Evolutionary conservation across 2,113 vertebrate genomes (phyloP), one percentile per base, ranked within the genome.

Genomic region (Athene noctua): DNA sequence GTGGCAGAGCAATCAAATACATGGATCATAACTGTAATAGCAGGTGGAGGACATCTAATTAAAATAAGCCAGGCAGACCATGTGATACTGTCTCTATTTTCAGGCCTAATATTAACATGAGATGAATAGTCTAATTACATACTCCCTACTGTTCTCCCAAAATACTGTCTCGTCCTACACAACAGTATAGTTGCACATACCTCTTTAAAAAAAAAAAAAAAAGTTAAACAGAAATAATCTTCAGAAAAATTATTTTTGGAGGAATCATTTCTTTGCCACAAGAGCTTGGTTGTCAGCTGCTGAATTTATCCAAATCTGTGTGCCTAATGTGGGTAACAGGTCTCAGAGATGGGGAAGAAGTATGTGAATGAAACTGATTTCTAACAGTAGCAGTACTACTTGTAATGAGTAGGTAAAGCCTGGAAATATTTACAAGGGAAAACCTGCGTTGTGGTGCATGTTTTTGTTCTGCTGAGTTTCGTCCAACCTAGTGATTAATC

Each of bases 401-500:
- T 49, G 25, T 81, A 90, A 84, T 49, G 49, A 94, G 55, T 90
- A 91, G 90, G 66, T 62, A 90, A 82, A 89, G 9, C 55, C 29
- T 63, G 67, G 73, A 79, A 94, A 57, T 92, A 82, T 94, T 95
- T 87, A 88, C 63, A 90, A 70, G 66, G 80, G 34, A 95, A 87
- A 70, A 67, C 72, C 80, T 96, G 82, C 55, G 74, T 46, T 38
- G 1, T 90, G 54, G 38, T 83, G 40, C 55, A 54, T 68, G 65
- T 86, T 88, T 97, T 97, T 92, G 51, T 96, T 97, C 83, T 94
- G 73, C 66, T 30, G 61, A 80, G 62, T 92, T 97, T 97, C 87
- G 88, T 75, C 84, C 88, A 95, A 88, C 85, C 77, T 91, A 92
- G 93, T 93, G 95, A 96, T 97, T 96, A 92, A 98, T 97, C 95